Evolutionary conservation across 1,140 invertebrate genomes (phyloP).

Genomic region (Hyposmocoma kahamanoa): DNA sequence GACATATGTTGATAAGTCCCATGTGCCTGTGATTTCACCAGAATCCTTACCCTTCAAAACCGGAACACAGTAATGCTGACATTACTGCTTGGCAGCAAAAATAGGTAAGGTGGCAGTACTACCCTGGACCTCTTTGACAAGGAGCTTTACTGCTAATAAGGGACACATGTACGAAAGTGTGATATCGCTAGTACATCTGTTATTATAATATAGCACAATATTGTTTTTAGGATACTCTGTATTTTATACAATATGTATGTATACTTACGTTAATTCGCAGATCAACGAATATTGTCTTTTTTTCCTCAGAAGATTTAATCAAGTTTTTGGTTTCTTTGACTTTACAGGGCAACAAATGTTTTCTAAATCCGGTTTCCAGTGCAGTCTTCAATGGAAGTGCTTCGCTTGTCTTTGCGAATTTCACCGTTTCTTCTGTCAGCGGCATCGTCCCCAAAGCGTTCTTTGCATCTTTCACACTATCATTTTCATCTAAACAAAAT

Average conservation of each 20-base stretch:
- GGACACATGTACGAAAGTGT: too few relatives aligned
- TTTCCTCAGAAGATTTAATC: slow-evolving; percentile 56
- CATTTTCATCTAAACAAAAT: slow-evolving; percentile 94
- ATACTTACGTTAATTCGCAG: slow-evolving; percentile 69
- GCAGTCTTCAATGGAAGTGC: slow-evolving; percentile 34
- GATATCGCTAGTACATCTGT: not conserved
- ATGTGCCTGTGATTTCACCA: too few relatives aligned
- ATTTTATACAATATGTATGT: slow-evolving; percentile 2
- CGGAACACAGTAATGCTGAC: too few relatives aligned
- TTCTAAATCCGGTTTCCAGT: slow-evolving; percentile 74
- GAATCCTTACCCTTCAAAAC: too few relatives aligned
- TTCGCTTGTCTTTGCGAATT: slow-evolving; percentile 70
- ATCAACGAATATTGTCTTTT: slow-evolving; percentile 74
- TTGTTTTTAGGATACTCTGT: not conserved
- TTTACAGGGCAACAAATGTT: slow-evolving; percentile 77
- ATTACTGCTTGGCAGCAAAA: too few relatives aligned
- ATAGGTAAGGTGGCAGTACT: too few relatives aligned
- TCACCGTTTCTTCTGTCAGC: slow-evolving; percentile 84
- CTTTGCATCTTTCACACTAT: slow-evolving; percentile 87
- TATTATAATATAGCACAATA: not conserved
- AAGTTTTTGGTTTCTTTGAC: slow-evolving; percentile 73
- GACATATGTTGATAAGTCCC: too few relatives aligned
- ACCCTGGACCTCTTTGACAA: too few relatives aligned
- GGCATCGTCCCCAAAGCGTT: slow-evolving; percentile 86
- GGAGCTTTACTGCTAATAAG: too few relatives aligned